phyloP scores from a whole-genome alignment of 2,888 invertebrate genomes.

The Drosophila nigritarsus region DNA sequence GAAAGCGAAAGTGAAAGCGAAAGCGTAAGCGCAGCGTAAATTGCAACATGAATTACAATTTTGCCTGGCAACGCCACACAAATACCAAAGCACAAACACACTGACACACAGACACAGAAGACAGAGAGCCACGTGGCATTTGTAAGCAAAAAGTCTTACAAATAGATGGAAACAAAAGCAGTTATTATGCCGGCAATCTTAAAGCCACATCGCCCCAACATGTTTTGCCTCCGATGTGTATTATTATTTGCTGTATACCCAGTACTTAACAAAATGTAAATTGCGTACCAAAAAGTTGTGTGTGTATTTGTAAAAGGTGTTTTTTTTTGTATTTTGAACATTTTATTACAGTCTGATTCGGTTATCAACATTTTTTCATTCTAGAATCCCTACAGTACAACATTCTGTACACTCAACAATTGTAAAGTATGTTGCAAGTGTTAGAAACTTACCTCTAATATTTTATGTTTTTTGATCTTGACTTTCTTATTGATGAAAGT shows the following conservation, averaged over 20 bases:
- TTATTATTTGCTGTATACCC: constrained; percentile 38
- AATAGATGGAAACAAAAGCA: constrained; percentile 31
- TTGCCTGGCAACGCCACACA: constrained; percentile 32
- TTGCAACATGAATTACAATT: constrained; percentile 77
- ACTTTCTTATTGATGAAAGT: not conserved
- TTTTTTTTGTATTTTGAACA: not conserved
- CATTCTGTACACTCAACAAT: not conserved
- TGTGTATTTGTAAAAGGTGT: not conserved
- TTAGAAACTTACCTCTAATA: not conserved
- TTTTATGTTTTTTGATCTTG: not conserved
- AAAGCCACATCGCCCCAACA: constrained; percentile 42
- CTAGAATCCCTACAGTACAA: not conserved
- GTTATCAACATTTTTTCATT: not conserved
- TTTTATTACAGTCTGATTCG: not conserved
- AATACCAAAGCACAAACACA: not conserved
- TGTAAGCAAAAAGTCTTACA: constrained; percentile 41
- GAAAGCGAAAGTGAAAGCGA: constrained; percentile 14
- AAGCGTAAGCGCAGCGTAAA: constrained; percentile 67
- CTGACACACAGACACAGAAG: not conserved
- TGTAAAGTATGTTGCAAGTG: not conserved
- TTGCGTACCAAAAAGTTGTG: not conserved
- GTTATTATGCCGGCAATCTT: constrained; percentile 46
- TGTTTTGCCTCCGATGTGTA: constrained; percentile 25
- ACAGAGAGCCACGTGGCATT: constrained; percentile 17
- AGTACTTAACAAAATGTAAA: not conserved